phyloP scores from a whole-genome alignment of 1,140 invertebrate genomes.

The Danaus plexippus region DNA sequence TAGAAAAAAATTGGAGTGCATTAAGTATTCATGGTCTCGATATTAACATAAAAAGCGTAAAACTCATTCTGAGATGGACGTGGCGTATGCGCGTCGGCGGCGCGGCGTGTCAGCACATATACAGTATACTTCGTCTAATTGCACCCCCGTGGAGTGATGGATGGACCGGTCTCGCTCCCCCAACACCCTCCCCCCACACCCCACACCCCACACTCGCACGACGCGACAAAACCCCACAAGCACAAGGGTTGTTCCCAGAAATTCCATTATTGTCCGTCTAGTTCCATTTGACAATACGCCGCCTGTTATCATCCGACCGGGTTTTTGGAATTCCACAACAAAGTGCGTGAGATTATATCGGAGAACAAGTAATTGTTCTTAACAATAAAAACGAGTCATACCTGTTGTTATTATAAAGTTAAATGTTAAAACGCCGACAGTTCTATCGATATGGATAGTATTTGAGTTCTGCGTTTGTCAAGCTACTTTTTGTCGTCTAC shows the following conservation, averaged over 20 bases:
- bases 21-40: slow-evolving; percentile 20
- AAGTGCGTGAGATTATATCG: slow-evolving; percentile 15
- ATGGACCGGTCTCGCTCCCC: slow-evolving; percentile 40
- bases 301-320: slow-evolving; percentile 35
- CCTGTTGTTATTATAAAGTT: too few species aligned
- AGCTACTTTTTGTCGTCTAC: too few species aligned
- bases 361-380: slow-evolving; percentile 12
- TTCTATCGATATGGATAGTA: too few species aligned
- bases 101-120: slow-evolving; percentile 60
- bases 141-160: slow-evolving; percentile 67
- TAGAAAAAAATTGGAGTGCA: slow-evolving; percentile 3
- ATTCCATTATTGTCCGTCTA: slow-evolving; percentile 64
- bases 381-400: slow-evolving; percentile 6
- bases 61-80: slow-evolving; percentile 34
- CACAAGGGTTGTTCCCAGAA: slow-evolving; percentile 68
- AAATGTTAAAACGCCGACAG: too few species aligned
- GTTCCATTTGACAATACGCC: slow-evolving; percentile 58
- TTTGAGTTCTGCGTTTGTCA: too few species aligned
- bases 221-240: slow-evolving; percentile 40
- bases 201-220: slow-evolving; percentile 16
- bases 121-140: slow-evolving; percentile 53
- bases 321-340: slow-evolving; percentile 38
- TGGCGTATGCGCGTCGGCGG: slow-evolving; percentile 37
- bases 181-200: slow-evolving; percentile 17
- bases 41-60: slow-evolving; percentile 22